Conservation (phyloP, 2,888 invertebrate genomes). For the Morpho helenor region DNA sequence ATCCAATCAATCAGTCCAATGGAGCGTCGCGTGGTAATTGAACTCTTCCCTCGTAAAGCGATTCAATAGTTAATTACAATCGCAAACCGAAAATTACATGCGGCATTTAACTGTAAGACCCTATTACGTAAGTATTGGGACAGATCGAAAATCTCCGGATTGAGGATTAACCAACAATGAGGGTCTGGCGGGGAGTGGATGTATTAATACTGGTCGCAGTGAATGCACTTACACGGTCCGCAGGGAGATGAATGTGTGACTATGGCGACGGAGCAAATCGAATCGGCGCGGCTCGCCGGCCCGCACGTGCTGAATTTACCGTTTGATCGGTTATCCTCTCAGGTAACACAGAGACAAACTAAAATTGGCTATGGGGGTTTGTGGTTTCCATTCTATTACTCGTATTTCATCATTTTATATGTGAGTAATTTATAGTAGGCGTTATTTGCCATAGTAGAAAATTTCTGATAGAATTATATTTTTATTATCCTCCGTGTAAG, state of each 20-base stretch:
- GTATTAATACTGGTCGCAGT: conserved; percentile 75
- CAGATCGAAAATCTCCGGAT: conserved; percentile 57
- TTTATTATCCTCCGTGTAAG: too few relatives aligned
- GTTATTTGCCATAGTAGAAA: too few relatives aligned
- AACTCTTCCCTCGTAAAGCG: conserved; percentile 68
- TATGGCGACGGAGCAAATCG: conserved; percentile 74
- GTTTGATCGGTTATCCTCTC: conserved; percentile 45
- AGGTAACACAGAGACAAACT: conserved; percentile 24
- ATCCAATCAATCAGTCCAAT: conserved; percentile 71
- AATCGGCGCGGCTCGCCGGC: conserved; percentile 62
- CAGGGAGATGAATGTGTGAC: conserved; percentile 73
- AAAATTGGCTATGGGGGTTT: conserved; percentile 18
- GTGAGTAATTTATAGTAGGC: not conserved
- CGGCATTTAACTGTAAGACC: conserved; percentile 69
- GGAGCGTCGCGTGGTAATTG: conserved; percentile 69
- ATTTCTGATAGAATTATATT: too few relatives aligned
- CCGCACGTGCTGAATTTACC: conserved; percentile 60
- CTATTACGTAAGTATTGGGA: conserved; percentile 70
- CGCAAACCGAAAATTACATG: conserved; percentile 77
- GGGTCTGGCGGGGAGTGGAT: conserved; percentile 64
- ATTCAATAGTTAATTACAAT: conserved; percentile 75
- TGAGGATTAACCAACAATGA: conserved; percentile 73
- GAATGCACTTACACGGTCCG: conserved; percentile 75
- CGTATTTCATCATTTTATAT: conserved; percentile 5
- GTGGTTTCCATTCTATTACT: conserved; percentile 4